These are phyloP conservation scores for Erpornis zantholeuca DNA, from an alignment of 2,113 vertebrate species.

Conservation along the genomic window DNA sequence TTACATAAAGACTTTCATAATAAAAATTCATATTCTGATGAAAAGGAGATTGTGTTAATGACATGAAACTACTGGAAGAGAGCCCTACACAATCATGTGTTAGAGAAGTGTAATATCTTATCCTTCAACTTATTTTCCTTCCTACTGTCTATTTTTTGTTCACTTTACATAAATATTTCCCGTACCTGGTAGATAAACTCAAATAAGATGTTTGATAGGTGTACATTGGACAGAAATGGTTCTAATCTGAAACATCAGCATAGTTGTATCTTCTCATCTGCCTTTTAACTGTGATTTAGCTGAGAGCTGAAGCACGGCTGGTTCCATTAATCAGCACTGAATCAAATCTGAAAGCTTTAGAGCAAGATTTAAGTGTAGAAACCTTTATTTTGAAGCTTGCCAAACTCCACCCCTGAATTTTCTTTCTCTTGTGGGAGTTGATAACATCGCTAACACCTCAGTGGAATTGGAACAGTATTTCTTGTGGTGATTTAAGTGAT, in stretches of 20 bases:
- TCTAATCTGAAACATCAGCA: background rate
- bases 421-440: background rate
- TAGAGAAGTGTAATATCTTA: background rate
- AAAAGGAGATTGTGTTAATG: conserved; percentile 3
- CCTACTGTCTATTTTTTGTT: background rate
- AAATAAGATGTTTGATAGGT: background rate
- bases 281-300: background rate
- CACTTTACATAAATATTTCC: background rate
- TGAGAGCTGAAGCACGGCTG: background rate
- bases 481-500: background rate
- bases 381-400: background rate
- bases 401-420: background rate
- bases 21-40: conserved; percentile 31
- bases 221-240: background rate
- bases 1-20: conserved; percentile 5
- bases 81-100: background rate
- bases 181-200: background rate
- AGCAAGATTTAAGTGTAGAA: background rate
- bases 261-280: background rate
- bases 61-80: background rate
- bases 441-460: background rate
- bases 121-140: background rate
- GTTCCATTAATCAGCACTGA: background rate
- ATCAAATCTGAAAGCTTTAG: background rate
- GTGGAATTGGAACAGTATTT: background rate